phyloP scores from a whole-genome alignment of 2,888 invertebrate genomes.

The Electrophaes corylata region DNA sequence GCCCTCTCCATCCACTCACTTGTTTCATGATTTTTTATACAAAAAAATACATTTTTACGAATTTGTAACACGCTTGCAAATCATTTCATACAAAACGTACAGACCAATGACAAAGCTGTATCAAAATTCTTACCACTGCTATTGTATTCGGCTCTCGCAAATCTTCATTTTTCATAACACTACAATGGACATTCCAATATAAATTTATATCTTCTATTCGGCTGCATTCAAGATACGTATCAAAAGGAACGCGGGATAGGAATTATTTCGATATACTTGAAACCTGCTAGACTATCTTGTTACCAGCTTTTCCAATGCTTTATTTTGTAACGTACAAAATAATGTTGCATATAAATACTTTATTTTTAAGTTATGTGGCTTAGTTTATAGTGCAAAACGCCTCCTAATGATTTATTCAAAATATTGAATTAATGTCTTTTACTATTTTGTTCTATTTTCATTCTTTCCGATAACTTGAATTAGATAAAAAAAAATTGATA shows the following conservation, averaged over 20 bases:
- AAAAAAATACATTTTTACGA: not conserved
- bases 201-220: constrained; percentile 47
- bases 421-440: too few species aligned
- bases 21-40: too few species aligned
- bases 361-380: not conserved
- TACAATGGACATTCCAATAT: constrained; percentile 53
- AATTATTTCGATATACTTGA: constrained; percentile 36
- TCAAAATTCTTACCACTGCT: constrained; percentile 4
- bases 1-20: too few species aligned
- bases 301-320: not conserved
- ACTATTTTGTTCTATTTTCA: too few species aligned
- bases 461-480: too few species aligned
- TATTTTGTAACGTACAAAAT: not conserved
- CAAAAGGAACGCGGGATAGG: constrained; percentile 34
- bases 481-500: too few species aligned
- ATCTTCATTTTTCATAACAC: constrained; percentile 46
- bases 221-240: constrained; percentile 45
- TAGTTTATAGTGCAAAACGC: too few species aligned
- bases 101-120: constrained; percentile 22
- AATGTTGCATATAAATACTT: too few species aligned
- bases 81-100: constrained; percentile 16
- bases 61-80: not conserved
- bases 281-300: not conserved
- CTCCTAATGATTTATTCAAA: too few species aligned
- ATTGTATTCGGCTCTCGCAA: constrained; percentile 41